Conservation (phyloP, 2,888 invertebrate genomes). For the Belgica antarctica region DNA sequence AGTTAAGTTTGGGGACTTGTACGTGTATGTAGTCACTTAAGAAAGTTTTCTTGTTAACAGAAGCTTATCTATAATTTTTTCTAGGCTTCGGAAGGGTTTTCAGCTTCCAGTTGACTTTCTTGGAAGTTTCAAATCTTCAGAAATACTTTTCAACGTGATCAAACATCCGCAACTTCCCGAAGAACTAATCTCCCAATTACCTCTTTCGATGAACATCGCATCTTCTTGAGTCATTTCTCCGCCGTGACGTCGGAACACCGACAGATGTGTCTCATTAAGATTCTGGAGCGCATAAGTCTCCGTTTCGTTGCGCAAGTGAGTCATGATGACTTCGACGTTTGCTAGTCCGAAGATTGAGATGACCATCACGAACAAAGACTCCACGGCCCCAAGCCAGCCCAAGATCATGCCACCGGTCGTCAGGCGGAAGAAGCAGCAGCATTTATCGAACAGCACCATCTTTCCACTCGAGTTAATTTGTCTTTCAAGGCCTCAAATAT, state of each 20-base stretch:
- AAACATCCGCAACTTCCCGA: too few relatives aligned
- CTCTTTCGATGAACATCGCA: slow-evolving; percentile 28
- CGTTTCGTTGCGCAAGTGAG: slow-evolving; percentile 37
- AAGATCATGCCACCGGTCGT: slow-evolving; percentile 41
- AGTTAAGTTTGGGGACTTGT: too few relatives aligned
- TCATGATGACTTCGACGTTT: slow-evolving; percentile 31
- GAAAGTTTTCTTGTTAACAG: too few relatives aligned
- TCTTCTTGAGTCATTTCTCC: slow-evolving; percentile 35
- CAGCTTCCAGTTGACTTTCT: background rate
- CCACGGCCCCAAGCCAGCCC: slow-evolving; percentile 37
- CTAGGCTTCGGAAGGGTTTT: too few relatives aligned
- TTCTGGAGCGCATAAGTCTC: background rate
- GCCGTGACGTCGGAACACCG: slow-evolving; percentile 20
- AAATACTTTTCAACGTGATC: background rate
- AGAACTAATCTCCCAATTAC: background rate
- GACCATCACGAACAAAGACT: slow-evolving; percentile 21
- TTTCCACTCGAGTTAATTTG: background rate
- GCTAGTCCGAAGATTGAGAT: slow-evolving; percentile 21
- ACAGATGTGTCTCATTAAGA: slow-evolving; percentile 31
- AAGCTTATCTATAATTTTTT: too few relatives aligned
- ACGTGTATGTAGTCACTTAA: background rate
- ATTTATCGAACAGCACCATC: slow-evolving; percentile 40
- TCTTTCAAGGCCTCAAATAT: background rate
- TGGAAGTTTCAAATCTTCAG: background rate
- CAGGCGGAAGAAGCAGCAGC: slow-evolving; percentile 40